Base-by-base conservation (phyloP, 1,140 invertebrate species). In the Elymnias hypermnestra region DNA sequence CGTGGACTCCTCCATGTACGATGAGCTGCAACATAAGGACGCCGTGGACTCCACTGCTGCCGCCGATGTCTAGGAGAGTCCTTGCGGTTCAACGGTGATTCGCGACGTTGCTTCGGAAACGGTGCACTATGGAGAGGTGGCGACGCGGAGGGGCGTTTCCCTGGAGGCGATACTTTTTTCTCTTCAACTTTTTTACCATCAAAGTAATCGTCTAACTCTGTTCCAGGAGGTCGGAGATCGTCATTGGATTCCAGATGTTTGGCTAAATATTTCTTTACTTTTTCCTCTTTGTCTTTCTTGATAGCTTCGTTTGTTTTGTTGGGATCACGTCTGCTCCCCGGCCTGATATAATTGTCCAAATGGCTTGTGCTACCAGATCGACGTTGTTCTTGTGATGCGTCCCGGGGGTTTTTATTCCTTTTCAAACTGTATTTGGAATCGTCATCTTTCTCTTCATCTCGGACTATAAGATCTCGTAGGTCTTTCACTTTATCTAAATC, bases 231-330 rank as follows among this genome's bases (percentile, higher is more conserved):
- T 1, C 71, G 53, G 14, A 83, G 45, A 23, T 82, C 73, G 26
- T 77, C 68, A 12, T 29, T 57, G 5, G 71, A 68, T 22, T 81
- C 75, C 25, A 85, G 50, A 38, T 71, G 65, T 50, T 85, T 85
- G 0, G 72, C 71, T 23, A 85, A 47, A 31, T 68, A 67, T 35
- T 82, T 65, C 38, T 83, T 79, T 0, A 85, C 77, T 57, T 85
- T 85, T 3, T 69, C 65, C 57, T 79, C 73, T 52, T 85, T 85
- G 45, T 85, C 82, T 41, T 47, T 71, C 33, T 58, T 74, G 5
- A 85, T 85, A 1, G 82, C 82, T 70, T 72, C 61, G 29, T 72
- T 79, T 0, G 82, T 85, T 51, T 85, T 85, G 53, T 33, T 70
- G 0, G 72, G 76, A 51, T 85, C 81, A 0, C 81, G 71, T 5